These are phyloP conservation scores for Sander vitreus DNA, from an alignment of 2,113 vertebrate genomes.

Conservation along the genomic window DNA sequence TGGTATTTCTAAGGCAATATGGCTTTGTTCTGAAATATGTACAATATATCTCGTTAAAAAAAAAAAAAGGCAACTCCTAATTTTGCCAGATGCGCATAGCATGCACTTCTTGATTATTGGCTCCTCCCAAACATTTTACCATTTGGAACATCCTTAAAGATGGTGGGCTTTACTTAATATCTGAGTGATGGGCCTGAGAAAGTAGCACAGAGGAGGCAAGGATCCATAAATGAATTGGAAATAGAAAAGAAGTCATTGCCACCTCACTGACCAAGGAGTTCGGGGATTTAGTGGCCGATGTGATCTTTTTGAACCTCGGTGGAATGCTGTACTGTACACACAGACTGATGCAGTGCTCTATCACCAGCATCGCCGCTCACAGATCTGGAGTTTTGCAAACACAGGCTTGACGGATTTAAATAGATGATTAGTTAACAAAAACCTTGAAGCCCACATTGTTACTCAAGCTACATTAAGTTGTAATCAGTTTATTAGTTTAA, in stretches of 20 bases:
- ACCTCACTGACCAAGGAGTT: background rate
- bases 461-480: too few species aligned
- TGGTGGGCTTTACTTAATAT: background rate
- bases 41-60: too few species aligned
- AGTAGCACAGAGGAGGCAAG: background rate
- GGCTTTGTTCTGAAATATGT: too few species aligned
- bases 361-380: background rate
- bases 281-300: too few species aligned
- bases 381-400: slow-evolving; percentile 15
- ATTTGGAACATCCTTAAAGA: background rate
- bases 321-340: background rate
- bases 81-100: background rate
- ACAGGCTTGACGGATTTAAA: background rate
- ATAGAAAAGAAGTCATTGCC: background rate
- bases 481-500: background rate
- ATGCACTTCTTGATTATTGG: background rate
- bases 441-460: too few species aligned
- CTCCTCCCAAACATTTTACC: background rate
- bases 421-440: background rate
- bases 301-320: background rate
- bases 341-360: background rate
- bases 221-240: background rate
- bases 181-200: background rate
- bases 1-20: background rate
- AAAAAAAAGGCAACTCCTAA: background rate